Base-by-base conservation (phyloP, 1,140 invertebrate species). In the Thalassaphorura encarpata region DNA sequence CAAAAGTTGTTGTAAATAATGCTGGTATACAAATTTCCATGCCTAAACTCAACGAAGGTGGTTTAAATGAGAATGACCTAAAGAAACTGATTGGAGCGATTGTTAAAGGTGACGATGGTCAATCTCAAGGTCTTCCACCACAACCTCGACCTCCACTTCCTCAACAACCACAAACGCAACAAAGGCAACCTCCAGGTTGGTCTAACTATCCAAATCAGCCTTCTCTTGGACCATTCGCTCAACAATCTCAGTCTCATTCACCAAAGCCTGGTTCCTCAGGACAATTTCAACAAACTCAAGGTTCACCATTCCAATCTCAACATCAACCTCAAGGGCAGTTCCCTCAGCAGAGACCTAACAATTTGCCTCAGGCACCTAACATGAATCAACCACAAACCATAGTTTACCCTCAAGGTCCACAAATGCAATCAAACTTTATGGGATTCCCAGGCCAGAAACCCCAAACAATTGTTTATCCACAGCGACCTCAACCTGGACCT, bases 281-380 rank as follows among this genome's bases (percentile, higher is more conserved):
- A n/a, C 24, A 59, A 41, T 23, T 40, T 1, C 54, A 18, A 46
- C 47, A 54, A 23, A 53, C 56, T 19, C 56, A 57, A 57, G 13
- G 15, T 3, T 49, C 27, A 54, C 48, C 24, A 40, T 23, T 4
- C 16, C 13, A 5, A 4, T 18, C 19, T 6, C 13, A 19, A 6
- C 48, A 6, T n/a, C 19, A 23, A 24, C 23, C 23, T 48, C 48
- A 50, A 23, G 26, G 33, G 28, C 24, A 8, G 8, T 8, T 33
- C 6, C 26, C 8, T 3, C 16, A 36, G 16, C 5, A 8, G 4
- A 4, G 33, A 36, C 33, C 33, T 36, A 11, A 11, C n/a, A 11
- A 36, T 11, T 11, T 36, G n/a, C 33, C 33, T 36, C 33, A 36
- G 33, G 33, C 33, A 11, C 33, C 33, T 11, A 36, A 11, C n/a